Conservation (phyloP, 2,797 vertebrate genomes). For the Sus cebifrons region DNA sequence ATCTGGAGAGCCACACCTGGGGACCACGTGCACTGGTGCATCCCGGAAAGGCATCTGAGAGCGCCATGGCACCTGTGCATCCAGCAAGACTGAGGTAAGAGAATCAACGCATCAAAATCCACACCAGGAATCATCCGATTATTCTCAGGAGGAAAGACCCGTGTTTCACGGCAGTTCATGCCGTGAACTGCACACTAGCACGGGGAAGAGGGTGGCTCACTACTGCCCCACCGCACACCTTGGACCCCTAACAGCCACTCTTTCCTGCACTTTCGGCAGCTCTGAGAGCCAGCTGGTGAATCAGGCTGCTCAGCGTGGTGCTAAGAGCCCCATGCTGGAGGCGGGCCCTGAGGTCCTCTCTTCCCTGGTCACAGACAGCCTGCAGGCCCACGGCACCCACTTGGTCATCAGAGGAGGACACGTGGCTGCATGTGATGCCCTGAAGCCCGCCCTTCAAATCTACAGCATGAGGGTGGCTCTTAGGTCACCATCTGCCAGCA, state of each 20-base stretch:
- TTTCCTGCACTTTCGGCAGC: background rate
- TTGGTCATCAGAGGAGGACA: background rate
- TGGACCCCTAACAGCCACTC: background rate
- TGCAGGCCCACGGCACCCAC: too few relatives aligned
- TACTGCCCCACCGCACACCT: background rate
- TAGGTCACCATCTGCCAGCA: background rate
- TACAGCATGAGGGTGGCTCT: background rate
- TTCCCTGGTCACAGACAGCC: background rate
- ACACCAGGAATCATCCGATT: background rate
- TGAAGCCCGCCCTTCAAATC: background rate
- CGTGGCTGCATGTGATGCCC: rapidly evolving
- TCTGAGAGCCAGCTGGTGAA: background rate
- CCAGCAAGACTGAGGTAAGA: background rate
- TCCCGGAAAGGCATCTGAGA: too few relatives aligned
- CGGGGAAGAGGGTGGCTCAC: background rate
- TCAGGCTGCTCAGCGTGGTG: rapidly evolving
- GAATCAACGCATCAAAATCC: background rate
- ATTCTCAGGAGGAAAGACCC: background rate
- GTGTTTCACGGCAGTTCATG: rapidly evolving
- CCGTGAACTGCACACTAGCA: rapidly evolving
- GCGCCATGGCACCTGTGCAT: too few relatives aligned
- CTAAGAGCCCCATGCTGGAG: background rate
- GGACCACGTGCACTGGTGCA: background rate
- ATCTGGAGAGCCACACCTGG: background rate
- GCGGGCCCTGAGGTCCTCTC: background rate